Base-by-base conservation (phyloP, 2,113 vertebrate genomes). In the Tragelaphus imberbis region DNA sequence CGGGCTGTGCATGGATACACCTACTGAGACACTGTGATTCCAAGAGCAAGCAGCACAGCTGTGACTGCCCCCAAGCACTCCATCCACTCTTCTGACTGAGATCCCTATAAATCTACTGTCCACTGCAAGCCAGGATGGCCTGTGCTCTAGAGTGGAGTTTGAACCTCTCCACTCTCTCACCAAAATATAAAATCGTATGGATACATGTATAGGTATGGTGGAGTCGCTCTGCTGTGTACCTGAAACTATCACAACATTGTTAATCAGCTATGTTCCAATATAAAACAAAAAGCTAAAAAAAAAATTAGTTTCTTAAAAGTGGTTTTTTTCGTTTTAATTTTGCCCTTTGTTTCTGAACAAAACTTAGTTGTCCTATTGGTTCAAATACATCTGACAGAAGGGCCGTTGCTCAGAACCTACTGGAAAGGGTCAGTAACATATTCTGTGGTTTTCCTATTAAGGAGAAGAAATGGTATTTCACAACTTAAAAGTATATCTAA, bases 401-500 rank as follows among this genome's bases (percentile, higher is more conserved):
- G 80, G 23, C 30, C 30, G 17, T 53, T n/a, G 49, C 12, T 23
- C 80, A 82, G 80, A 51, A 82, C 49, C 51, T 23, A n/a, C 19
- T 82, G 10, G 19, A 19, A 55, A n/a, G 11, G 49, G 30, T 82
- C 17, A 5, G 30, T 55, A 55, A 82, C 10, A 55, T 53, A 21
- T 33, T 84, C 36, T 94, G 30, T 7, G 13, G 33, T 81, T 96
- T 88, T 27, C 28, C 55, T 88, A 23, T 63, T 15, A 58, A 94
- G n/a, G 36, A 71, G 16, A 65, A 49, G 63, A 65, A 16, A 40
- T 86, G 47, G 58, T 65, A 92, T 63, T 92, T 89, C 17, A 53
- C 33, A 75, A 27, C 77, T 89, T 36, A 33, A 68, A 94, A 82
- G 53, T 87, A 94, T 21, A 80, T 90, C 40, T 90, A 95, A 84